Percentiles rank a stretch among this genome's conserved stretches.
These are phyloP conservation scores for Necrosyrtes monachus DNA, from an alignment of 2,797 vertebrate genomes.

Conservation along the genomic window DNA sequence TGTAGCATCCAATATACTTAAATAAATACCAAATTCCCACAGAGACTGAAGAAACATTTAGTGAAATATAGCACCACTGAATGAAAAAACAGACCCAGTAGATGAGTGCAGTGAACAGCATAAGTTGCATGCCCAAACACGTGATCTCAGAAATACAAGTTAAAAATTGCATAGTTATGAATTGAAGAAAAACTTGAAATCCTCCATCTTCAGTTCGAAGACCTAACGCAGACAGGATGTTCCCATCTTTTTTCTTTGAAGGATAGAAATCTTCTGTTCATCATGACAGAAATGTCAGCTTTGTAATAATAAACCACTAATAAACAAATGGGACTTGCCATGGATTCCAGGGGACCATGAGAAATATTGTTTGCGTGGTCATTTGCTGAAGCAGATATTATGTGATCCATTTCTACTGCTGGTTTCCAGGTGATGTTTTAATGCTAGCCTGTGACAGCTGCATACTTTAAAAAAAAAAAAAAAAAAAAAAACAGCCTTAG, in stretches of 20 bases:
- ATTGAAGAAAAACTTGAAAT: not conserved
- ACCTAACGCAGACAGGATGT: not conserved
- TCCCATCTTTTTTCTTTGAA: not conserved
- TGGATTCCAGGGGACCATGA: not conserved
- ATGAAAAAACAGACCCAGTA: not conserved
- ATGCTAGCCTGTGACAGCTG: constrained; percentile 52
- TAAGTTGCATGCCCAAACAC: not conserved
- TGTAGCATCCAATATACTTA: not conserved
- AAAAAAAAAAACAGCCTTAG: not conserved
- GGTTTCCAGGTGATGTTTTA: constrained; percentile 46
- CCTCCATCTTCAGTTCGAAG: not conserved
- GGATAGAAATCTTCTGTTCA: not conserved
- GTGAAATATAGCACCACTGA: not conserved
- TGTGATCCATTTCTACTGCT: constrained; percentile 9
- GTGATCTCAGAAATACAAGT: not conserved
- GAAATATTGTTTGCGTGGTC: not conserved
- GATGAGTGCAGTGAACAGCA: not conserved
- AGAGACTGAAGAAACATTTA: not conserved
- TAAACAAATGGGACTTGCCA: not conserved
- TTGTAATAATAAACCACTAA: not conserved
- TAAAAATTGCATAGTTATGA: not conserved
- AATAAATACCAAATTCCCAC: not conserved
- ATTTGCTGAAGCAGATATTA: not conserved
- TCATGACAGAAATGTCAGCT: not conserved
- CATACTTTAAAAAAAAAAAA: not conserved